A percentile compares a stretch with the other conserved stretches of the same genome.
Evolutionary conservation across 2,113 vertebrate species (phyloP).

Genomic region (Jacana jacana): DNA sequence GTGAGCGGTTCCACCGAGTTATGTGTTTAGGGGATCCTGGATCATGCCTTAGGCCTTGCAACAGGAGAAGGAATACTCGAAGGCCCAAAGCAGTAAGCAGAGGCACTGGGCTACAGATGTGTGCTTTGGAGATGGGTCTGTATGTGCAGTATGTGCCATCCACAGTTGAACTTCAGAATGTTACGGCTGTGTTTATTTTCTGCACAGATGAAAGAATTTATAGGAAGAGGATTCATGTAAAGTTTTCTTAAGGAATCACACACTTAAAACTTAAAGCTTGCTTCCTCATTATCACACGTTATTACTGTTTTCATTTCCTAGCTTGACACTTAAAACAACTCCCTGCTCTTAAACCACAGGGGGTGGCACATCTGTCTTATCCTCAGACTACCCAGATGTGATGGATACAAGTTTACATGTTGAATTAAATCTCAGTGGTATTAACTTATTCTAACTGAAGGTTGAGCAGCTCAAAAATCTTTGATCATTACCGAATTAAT

Average conservation of each 20-base stretch:
- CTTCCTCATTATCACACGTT: neutral
- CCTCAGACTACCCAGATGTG: neutral
- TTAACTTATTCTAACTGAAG: neutral
- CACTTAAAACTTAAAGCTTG: neutral
- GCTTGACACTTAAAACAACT: neutral
- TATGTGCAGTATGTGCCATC: accelerated
- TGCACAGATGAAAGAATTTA: neutral
- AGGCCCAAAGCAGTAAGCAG: neutral
- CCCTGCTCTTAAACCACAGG: neutral
- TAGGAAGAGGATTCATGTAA: neutral
- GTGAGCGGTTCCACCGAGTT: accelerated
- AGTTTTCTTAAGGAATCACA: neutral
- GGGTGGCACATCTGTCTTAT: neutral
- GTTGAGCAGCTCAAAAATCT: neutral
- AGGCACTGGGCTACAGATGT: neutral
- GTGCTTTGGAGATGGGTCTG: neutral
- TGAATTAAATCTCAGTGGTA: neutral
- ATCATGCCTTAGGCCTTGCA: neutral
- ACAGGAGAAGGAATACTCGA: neutral
- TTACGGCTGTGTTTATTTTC: neutral
- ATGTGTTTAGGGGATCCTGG: neutral
- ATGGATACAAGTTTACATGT: neutral
- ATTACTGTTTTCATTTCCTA: neutral
- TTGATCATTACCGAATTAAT: neutral
- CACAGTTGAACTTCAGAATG: neutral